These are phyloP conservation scores for Hydra vulgaris DNA, from an alignment of 30 jellyfish, hydroid and myxozoan species.

Conservation along the genomic window DNA sequence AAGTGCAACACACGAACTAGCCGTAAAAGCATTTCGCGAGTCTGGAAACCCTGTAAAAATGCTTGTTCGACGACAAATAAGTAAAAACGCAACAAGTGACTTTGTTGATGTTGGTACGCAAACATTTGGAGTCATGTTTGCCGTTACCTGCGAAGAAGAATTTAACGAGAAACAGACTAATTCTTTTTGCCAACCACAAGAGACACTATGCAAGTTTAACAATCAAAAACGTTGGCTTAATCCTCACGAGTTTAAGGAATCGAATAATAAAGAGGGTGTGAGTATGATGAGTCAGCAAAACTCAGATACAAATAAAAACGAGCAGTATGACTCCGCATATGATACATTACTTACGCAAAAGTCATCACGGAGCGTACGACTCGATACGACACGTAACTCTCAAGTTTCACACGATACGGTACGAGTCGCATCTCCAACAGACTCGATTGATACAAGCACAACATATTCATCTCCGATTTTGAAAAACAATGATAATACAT, in stretches of 20 bases:
- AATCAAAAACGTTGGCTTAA: constrained; percentile 55
- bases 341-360: constrained; percentile 84
- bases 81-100: constrained; percentile 10
- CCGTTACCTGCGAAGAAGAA: constrained; percentile 19
- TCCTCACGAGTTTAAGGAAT: constrained; percentile 62
- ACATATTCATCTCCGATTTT: constrained; percentile 38
- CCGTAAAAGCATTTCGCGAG: constrained; percentile 71
- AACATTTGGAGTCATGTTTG: constrained; percentile 38
- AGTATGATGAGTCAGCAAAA: constrained; percentile 32
- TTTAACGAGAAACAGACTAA: background rate
- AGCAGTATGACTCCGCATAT: constrained; percentile 84
- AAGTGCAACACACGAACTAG: constrained; percentile 78
- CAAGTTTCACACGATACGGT: constrained; percentile 36
- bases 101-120: constrained; percentile 47
- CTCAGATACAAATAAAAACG: constrained; percentile 47
- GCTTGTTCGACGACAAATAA: constrained; percentile 58
- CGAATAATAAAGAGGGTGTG: constrained; percentile 47
- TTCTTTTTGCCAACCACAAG: background rate
- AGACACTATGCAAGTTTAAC: background rate
- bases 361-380: constrained; percentile 70
- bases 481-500: constrained; percentile 45
- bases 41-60: constrained; percentile 71
- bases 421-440: constrained; percentile 50
- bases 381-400: constrained; percentile 22
- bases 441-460: constrained; percentile 24